Evolutionary conservation across 2,888 invertebrate genomes (phyloP).

Genomic region (Eupeodes luniger): DNA sequence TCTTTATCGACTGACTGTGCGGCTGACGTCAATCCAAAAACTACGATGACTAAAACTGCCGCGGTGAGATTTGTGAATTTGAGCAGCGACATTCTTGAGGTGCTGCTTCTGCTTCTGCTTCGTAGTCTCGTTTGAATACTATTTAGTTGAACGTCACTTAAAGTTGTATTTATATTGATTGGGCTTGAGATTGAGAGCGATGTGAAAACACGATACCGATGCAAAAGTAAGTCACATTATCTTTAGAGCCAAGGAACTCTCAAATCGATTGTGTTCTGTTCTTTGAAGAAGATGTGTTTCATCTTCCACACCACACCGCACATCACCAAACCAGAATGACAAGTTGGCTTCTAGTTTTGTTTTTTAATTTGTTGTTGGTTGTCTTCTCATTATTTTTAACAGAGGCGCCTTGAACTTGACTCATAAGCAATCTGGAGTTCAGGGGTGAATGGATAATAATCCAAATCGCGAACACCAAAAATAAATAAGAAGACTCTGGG

Average conservation of each 20-base stretch:
- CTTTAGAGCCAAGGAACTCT: conserved; percentile 7
- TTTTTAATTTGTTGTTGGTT: conserved; percentile 18
- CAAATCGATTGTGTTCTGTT: background rate
- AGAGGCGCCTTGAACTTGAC: conserved; percentile 69
- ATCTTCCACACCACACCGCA: background rate
- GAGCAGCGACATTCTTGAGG: conserved; percentile 50
- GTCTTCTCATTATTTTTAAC: background rate
- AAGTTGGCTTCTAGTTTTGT: conserved; percentile 45
- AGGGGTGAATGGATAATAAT: conserved; percentile 57
- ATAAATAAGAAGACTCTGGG: conserved; percentile 3
- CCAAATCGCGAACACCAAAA: conserved; percentile 24
- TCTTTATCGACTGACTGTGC: conserved; percentile 37
- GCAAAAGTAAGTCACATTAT: conserved; percentile 20
- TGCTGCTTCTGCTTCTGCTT: conserved; percentile 24
- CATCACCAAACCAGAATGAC: conserved; percentile 57
- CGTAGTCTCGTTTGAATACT: conserved; percentile 58
- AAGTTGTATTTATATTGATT: conserved; percentile 69
- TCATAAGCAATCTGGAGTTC: conserved; percentile 57
- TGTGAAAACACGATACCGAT: conserved; percentile 9
- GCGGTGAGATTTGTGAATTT: conserved; percentile 21
- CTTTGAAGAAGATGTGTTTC: conserved; percentile 4
- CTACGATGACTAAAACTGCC: conserved; percentile 26
- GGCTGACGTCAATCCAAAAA: conserved; percentile 9
- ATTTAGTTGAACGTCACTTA: conserved; percentile 44
- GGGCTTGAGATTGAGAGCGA: background rate